Percentiles rank a stretch among this genome's conserved stretches.
phyloP scores from a whole-genome alignment of 2,113 vertebrate genomes.

The Brachypodius melanocephalos region DNA sequence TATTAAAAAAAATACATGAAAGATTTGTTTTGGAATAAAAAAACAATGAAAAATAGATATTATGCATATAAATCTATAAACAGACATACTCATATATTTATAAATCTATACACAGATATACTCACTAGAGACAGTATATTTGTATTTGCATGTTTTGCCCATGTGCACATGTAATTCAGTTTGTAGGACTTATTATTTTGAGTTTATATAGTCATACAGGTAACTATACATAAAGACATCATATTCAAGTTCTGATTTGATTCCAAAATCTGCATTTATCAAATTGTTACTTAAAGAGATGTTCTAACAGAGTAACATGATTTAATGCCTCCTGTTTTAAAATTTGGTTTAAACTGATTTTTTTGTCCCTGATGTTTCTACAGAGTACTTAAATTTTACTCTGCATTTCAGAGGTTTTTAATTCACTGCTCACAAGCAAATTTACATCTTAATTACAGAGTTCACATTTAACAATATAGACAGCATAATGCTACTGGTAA shows the following conservation, averaged over 20 bases:
- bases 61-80: neutral
- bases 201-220: conserved; percentile 26
- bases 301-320: conserved; percentile 49
- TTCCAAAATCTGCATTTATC: conserved; percentile 25
- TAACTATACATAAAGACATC: neutral
- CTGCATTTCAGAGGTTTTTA: conserved; percentile 69
- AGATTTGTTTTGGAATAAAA: neutral
- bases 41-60: neutral
- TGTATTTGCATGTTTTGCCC: neutral
- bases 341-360: conserved; percentile 10
- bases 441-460: conserved; percentile 82
- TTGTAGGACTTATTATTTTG: neutral
- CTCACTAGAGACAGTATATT: neutral
- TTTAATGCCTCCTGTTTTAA: conserved; percentile 49
- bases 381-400: conserved; percentile 59
- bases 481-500: conserved; percentile 76
- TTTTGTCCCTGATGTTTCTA: conserved; percentile 37
- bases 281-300: conserved; percentile 28
- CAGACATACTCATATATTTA: neutral
- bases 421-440: conserved; percentile 75
- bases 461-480: conserved; percentile 80
- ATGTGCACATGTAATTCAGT: neutral
- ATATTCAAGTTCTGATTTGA: conserved; percentile 21
- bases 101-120: neutral
- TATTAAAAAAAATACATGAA: neutral